Evolutionary conservation across 2,888 invertebrate species (phyloP), one percentile per base, ranked within the genome.

Genomic region (Platycheirus albimanus): DNA sequence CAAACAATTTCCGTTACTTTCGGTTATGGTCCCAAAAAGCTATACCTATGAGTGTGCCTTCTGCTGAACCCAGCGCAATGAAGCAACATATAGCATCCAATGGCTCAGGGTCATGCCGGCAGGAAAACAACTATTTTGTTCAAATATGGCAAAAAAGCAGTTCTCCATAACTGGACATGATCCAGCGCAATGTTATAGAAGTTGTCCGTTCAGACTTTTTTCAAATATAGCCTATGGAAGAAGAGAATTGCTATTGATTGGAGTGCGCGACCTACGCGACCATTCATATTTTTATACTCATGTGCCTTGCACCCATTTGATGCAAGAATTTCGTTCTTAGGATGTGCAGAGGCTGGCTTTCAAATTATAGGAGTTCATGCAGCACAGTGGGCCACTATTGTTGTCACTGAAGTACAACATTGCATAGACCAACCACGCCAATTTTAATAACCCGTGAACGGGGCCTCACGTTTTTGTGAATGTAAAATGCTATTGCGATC

Each of bases 371-470:
- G 64, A 80, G 79, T 70, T 36, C 52, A 70, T 71, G 47, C 24
- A 28, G 64, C 66, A 71, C 81, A 71, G 66, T 81, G 66, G 70
- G 47, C 66, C 45, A 66, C 76, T 81, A 67, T 81, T 81, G 81
- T 76, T 83, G 83, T 83, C 78, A 72, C 69, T 83, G 78, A 72
- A 83, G 72, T 77, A 81, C 77, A 77, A 77, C 71, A 77, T 72
- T 54, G 71, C 49, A n/a, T n/a, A n/a, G n/a, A n/a, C n/a, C n/a
- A 72, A 78, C 54, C 71, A 72, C 72, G 67, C 83, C 72, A 67
- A 78, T 83, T 83, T 83, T 72, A 83, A 83, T 83, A 78, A 83
- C 69, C 83, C 83, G 83, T 83, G 83, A 83, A n/a, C 77, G 77
- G 61, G 30, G 63, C 78, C n/a, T 67, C 24, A 69, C 63, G 49